These are phyloP conservation scores for Cladopsammia gracilis DNA, from an alignment of 64 coral and sea anemone species.

Conservation along the genomic window DNA sequence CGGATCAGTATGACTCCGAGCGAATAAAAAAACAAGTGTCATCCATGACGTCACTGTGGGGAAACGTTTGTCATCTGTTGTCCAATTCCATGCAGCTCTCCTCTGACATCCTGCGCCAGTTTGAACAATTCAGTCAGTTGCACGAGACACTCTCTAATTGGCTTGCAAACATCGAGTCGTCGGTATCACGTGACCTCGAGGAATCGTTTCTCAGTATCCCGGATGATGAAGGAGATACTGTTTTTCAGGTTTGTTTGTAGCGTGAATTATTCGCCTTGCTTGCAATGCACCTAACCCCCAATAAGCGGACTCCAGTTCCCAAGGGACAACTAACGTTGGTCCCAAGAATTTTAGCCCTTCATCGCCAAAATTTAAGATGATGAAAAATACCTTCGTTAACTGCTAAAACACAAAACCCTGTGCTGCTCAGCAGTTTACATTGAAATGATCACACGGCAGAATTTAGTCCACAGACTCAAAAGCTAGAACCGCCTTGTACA, in stretches of 20 bases:
- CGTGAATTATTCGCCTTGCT: too few species aligned
- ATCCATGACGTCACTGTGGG: conserved; percentile 80
- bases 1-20: conserved; percentile 87
- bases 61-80: conserved; percentile 82
- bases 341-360: too few species aligned
- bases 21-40: conserved; percentile 87
- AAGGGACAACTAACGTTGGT: too few species aligned
- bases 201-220: conserved; percentile 91
- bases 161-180: conserved; percentile 81
- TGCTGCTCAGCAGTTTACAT: too few species aligned
- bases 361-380: too few species aligned
- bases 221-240: conserved; percentile 93
- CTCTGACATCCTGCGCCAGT: conserved; percentile 71
- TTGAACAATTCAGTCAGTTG: conserved; percentile 70
- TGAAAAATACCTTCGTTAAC: too few species aligned
- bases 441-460: too few species aligned
- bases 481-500: too few species aligned
- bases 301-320: too few species aligned
- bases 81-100: conserved; percentile 81
- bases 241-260: conserved; percentile 75
- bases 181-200: conserved; percentile 88
- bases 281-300: too few species aligned
- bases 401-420: too few species aligned
- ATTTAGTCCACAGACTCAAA: too few species aligned
- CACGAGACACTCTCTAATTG: conserved; percentile 79